phyloP scores from a whole-genome alignment of 2,888 invertebrate species.

The Trissolcus brochymenae region DNA sequence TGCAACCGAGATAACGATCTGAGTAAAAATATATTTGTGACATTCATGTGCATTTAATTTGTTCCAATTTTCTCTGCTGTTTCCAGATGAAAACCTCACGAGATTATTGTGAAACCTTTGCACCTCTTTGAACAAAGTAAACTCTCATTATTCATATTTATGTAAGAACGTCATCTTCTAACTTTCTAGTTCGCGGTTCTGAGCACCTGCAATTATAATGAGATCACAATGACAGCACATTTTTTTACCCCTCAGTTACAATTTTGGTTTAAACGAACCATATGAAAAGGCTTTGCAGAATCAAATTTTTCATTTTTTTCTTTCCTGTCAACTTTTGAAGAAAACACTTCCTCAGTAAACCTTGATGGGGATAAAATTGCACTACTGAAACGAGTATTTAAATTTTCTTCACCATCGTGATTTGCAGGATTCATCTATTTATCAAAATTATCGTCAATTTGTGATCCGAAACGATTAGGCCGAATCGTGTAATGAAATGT shows the following conservation, averaged over 20 bases:
- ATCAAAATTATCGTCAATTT: too few relatives aligned
- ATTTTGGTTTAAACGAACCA: slow-evolving; percentile 34
- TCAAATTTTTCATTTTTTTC: slow-evolving; percentile 4
- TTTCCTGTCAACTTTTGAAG: too few relatives aligned
- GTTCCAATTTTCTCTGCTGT: slow-evolving; percentile 24
- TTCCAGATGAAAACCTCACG: neutral
- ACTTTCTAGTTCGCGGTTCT: slow-evolving; percentile 37
- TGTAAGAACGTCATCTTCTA: slow-evolving; percentile 41
- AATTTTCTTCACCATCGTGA: too few relatives aligned
- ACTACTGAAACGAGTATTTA: too few relatives aligned
- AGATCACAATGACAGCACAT: slow-evolving; percentile 51
- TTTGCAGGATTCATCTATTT: too few relatives aligned
- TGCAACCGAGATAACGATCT: neutral
- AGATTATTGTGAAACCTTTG: slow-evolving; percentile 17
- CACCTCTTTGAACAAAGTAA: slow-evolving; percentile 3
- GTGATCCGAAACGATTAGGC: too few relatives aligned
- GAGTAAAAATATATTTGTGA: neutral
- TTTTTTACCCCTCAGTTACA: slow-evolving; percentile 38
- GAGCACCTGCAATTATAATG: slow-evolving; percentile 46
- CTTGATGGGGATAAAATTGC: too few relatives aligned
- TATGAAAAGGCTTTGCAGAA: neutral
- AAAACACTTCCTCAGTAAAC: too few relatives aligned
- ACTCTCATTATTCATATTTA: slow-evolving; percentile 45
- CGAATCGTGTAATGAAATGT: slow-evolving; percentile 6
- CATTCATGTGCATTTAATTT: slow-evolving; percentile 2